These are phyloP conservation scores for Zoanthus gigantus DNA, from an alignment of 92 coral and sea anemone genomes.

Conservation along the genomic window DNA sequence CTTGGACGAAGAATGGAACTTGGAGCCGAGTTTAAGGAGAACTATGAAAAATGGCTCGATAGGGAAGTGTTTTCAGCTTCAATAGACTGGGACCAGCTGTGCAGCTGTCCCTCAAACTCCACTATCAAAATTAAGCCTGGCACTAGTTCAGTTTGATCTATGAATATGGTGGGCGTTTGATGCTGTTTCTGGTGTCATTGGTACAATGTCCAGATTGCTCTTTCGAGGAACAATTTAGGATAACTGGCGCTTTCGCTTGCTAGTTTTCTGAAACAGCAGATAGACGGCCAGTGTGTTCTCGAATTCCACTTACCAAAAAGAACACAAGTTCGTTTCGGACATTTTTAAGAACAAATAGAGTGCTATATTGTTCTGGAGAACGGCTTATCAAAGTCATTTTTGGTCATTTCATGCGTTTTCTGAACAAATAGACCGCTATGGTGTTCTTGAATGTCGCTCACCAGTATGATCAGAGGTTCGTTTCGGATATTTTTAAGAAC, in stretches of 20 bases:
- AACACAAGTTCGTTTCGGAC: background rate
- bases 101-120: slow-evolving; percentile 66
- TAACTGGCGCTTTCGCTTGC: background rate
- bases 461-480: background rate
- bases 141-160: background rate
- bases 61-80: slow-evolving; percentile 96
- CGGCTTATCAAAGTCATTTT: background rate
- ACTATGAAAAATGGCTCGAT: slow-evolving; percentile 97
- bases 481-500: background rate
- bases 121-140: background rate
- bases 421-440: too few species aligned
- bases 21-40: slow-evolving; percentile 90
- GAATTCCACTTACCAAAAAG: background rate
- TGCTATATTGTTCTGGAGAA: background rate
- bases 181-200: background rate
- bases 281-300: background rate
- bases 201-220: background rate
- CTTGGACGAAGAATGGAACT: slow-evolving; percentile 88
- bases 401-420: background rate
- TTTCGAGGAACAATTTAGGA: background rate
- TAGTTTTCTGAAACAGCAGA: background rate
- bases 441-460: background rate
- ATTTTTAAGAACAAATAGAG: background rate
- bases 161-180: background rate
- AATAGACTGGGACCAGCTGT: slow-evolving; percentile 98